Percentiles rank a stretch among this genome's conserved stretches.
Conservation (phyloP, 2,888 invertebrate species). For the Drosophila nr. fundita region DNA sequence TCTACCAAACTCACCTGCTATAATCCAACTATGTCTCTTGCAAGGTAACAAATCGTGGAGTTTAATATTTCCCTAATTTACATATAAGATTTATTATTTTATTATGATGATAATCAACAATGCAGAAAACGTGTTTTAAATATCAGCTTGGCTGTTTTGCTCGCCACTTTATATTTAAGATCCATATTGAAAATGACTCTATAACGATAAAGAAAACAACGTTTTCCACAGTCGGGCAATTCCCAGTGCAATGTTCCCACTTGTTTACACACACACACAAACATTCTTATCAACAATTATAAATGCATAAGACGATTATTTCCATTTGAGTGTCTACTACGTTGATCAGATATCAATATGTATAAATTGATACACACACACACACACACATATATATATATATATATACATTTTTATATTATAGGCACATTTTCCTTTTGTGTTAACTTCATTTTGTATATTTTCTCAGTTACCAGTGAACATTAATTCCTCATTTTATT, state of each 20-base stretch:
- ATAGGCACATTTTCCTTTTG: neutral
- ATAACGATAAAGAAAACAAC: neutral
- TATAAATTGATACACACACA: neutral
- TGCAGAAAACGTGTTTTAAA: neutral
- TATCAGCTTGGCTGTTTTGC: neutral
- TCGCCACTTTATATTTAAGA: neutral
- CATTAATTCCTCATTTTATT: too few species aligned
- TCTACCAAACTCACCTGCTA: neutral
- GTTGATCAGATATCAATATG: neutral
- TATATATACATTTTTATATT: neutral
- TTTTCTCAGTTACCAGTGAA: neutral
- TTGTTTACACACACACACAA: neutral
- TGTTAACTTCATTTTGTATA: neutral
- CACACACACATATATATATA: neutral
- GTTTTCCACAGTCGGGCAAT: neutral
- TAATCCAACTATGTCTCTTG: neutral
- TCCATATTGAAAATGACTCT: neutral
- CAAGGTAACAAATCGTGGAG: neutral
- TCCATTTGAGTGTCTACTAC: neutral
- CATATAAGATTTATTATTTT: neutral
- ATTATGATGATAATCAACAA: neutral
- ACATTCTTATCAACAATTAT: constrained; percentile 8
- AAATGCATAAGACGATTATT: neutral
- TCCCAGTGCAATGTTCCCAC: neutral
- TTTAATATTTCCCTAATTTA: neutral